phyloP scores from a whole-genome alignment of 2,888 invertebrate species.

The Pammene aurita region DNA sequence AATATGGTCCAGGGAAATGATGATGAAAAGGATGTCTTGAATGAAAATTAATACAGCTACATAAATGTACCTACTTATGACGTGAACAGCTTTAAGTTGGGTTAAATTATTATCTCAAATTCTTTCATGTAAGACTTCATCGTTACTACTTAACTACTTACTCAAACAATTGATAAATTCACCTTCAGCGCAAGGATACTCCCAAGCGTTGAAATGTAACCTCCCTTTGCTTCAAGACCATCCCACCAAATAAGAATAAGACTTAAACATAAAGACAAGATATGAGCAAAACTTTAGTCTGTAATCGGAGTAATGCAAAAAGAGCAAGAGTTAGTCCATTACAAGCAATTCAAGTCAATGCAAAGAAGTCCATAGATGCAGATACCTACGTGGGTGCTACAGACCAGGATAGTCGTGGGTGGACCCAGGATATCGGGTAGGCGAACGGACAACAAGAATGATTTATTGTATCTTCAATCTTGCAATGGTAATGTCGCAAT shows the following conservation, averaged over 20 bases:
- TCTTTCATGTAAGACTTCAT: neutral
- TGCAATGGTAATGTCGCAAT: constrained; percentile 55
- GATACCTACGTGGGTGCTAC: constrained; percentile 56
- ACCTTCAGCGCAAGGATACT: constrained; percentile 37
- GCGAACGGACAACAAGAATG: constrained; percentile 47
- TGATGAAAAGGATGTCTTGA: too few relatives aligned
- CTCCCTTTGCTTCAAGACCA: constrained; percentile 27
- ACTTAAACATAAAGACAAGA: constrained; percentile 14
- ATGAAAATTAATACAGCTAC: neutral
- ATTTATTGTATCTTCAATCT: constrained; percentile 60
- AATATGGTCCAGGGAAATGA: too few relatives aligned
- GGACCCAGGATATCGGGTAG: constrained; percentile 35
- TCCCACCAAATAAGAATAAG: constrained; percentile 21
- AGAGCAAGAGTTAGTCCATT: constrained; percentile 27
- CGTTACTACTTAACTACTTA: neutral
- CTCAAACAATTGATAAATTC: constrained; percentile 34
- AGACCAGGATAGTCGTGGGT: constrained; percentile 51
- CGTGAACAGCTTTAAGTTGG: too few relatives aligned
- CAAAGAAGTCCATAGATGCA: constrained; percentile 35
- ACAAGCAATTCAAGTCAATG: constrained; percentile 32
- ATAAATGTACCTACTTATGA: too few relatives aligned
- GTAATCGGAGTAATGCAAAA: constrained; percentile 14
- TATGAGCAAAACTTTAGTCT: constrained; percentile 21
- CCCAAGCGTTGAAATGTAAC: constrained; percentile 22
- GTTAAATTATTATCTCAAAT: neutral